These are phyloP conservation scores for Melanotaenia trifasciata DNA, from an alignment of 2,797 vertebrate genomes.

Conservation along the genomic window DNA sequence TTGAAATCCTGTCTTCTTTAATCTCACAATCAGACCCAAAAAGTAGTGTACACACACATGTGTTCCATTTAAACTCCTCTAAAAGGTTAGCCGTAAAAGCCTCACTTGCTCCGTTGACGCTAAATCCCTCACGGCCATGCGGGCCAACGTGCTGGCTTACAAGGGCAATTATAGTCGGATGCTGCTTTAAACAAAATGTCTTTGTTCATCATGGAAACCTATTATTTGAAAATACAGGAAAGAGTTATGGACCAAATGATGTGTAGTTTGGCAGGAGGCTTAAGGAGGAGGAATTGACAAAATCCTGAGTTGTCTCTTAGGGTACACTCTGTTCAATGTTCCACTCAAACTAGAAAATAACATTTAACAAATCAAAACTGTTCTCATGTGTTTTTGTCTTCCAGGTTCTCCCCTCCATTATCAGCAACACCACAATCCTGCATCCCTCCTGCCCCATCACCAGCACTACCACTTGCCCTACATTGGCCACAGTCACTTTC, in stretches of 20 bases:
- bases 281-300: conserved; percentile 21
- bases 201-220: conserved; percentile 68
- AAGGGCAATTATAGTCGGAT: conserved; percentile 54
- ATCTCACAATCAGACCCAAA: conserved; percentile 42
- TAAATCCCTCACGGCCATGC: conserved; percentile 36
- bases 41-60: conserved; percentile 36
- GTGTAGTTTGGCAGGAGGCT: conserved; percentile 41
- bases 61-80: conserved; percentile 54
- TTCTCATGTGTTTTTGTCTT: conserved; percentile 36
- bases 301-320: conserved; percentile 26
- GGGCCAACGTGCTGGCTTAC: conserved; percentile 34
- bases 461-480: conserved; percentile 77
- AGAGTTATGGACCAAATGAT: conserved; percentile 49
- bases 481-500: conserved; percentile 71
- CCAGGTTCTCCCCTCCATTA: conserved; percentile 78
- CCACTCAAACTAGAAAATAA: background rate
- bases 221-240: conserved; percentile 41
- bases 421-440: conserved; percentile 66
- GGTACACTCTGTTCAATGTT: conserved; percentile 16
- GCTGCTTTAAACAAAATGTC: conserved; percentile 58
- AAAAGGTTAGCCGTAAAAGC: conserved; percentile 38
- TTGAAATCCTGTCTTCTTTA: conserved; percentile 35
- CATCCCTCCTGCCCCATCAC: conserved; percentile 77
- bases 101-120: conserved; percentile 34
- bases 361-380: background rate